Conservation (phyloP, 1,140 invertebrate genomes). For the Meteorus sp. region DNA sequence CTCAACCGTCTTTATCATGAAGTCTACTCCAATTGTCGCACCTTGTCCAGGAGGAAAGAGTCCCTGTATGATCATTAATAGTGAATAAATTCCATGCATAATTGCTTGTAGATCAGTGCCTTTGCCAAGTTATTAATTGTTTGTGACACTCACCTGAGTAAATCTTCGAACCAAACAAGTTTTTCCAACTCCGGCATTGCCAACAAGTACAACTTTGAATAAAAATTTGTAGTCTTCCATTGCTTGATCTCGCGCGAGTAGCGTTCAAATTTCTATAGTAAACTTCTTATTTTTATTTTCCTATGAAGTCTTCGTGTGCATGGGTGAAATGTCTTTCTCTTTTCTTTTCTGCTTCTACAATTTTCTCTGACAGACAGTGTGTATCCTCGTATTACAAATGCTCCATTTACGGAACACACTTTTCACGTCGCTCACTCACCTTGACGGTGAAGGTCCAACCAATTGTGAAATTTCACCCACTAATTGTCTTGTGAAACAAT, state of each 20-base stretch:
- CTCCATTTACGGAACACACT: constrained; percentile 29
- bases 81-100: too few relatives aligned
- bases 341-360: constrained; percentile 7
- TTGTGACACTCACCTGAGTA: constrained; percentile 66
- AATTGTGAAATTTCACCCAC: constrained; percentile 20
- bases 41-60: constrained; percentile 96
- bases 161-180: constrained; percentile 90
- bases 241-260: constrained; percentile 32
- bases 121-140: too few relatives aligned
- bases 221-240: constrained; percentile 99
- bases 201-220: constrained; percentile 95
- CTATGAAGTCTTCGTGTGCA: constrained; percentile 6
- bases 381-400: background rate
- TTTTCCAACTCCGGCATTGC: constrained; percentile 94
- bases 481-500: too few relatives aligned
- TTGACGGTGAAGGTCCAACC: constrained; percentile 31
- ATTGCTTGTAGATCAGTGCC: too few relatives aligned
- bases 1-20: constrained; percentile 99
- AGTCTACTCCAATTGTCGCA: constrained; percentile 98
- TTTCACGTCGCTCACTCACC: constrained; percentile 36
- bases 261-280: too few relatives aligned
- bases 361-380: background rate
- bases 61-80: constrained; percentile 62
- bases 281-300: too few relatives aligned
- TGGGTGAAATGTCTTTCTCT: background rate